Evolutionary conservation across 2,113 vertebrate genomes (phyloP), one percentile per base, ranked within the genome.

Genomic region (Colossoma macropomum): DNA sequence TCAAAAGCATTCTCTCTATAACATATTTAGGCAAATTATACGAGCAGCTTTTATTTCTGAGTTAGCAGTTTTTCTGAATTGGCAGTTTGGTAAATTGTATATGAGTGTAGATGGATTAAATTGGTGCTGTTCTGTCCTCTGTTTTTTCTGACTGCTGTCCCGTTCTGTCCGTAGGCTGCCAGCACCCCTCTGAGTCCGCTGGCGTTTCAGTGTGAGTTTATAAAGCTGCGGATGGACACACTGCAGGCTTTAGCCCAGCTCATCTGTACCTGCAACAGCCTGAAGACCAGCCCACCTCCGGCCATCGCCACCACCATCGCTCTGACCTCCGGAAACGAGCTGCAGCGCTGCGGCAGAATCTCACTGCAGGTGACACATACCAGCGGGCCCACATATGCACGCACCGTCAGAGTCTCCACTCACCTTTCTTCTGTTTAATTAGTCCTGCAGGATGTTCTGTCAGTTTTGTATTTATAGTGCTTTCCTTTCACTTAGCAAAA

Each of bases 181-280:
- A 99, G 98, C 86, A 99, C 98, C 0, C 98, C 98, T 3, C 93
- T 98, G 91, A 99, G 97, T 89, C 98, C 97, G 13, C 92, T 99
- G 79, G 96, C 95, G 27, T 99, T 99, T 93, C 98, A 99, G 91
- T 99, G 98, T 75, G 98, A 98, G 62, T 99, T 98, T 94, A 97
- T 99, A 84, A 99, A 99, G 90, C 95, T 99, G 88, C 94, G 98
- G 23, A 99, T 99, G 78, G 97, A 98, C 92, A 96, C 96, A 45
- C 95, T 99, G 62, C 97, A 99, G 91, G 97, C 97, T 63, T 96
- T 99, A 91, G 99, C 96, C 6, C 97, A 98, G 88, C 97, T 99
- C 65, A 96, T 99, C 87, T 99, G 97, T 84, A 99, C 97, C 84
- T 99, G 98, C 89, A 99, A 98, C 90, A 99, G 98, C 88, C 93